Base-by-base conservation (phyloP, 2,888 invertebrate species). In the Lomographa bimaculata region DNA sequence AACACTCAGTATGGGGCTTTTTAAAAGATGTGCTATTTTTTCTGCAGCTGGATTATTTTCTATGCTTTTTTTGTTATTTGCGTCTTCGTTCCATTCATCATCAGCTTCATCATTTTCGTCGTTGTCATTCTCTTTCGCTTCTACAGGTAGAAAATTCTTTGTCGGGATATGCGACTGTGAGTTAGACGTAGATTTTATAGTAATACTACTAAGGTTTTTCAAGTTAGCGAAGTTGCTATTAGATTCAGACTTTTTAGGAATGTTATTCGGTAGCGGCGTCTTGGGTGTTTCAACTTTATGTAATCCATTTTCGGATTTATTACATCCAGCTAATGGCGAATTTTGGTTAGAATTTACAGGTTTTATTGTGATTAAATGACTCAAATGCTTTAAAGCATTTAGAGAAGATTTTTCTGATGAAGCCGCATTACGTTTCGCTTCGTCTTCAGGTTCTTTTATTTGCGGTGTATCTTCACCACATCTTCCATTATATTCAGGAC, bases 301-400 rank as follows among this genome's bases (percentile, higher is more conserved):
- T 8, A 7, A 23, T 9, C 9, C 18, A 5, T 27, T 37, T 20
- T 36, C 30, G 10, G 17, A 7, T 19, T 32, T 37, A 17, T 39
- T 23, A 12, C 39, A 40, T 18, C 43, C 40, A 14, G 37, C 26
- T 17, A 37, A 17, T 18, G 35, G 39, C 19, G 35, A 39, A 17
- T 33, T 58, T 26, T 58, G 62, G 24, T 42, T 52, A 36, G 67
- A 54, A 44, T 28, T 57, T 6, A 76, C 50, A 16, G 81, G 49
- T 60, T 83, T 85, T 1, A 85, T 62, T 24, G 42, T 43, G 5
- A 52, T 56, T 9, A 60, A 45, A 41, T 60, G 54, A 37, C 46
- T 56, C 19, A 60, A 49, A 48, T 48, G 50, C 35, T 48, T 53
- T 16, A 56, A 43, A 21, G 46, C 46, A 16, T 46, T 40, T 7